These are phyloP conservation scores for Rhinophrynus dorsalis DNA, from an alignment of 2,797 vertebrate species.

Conservation along the genomic window DNA sequence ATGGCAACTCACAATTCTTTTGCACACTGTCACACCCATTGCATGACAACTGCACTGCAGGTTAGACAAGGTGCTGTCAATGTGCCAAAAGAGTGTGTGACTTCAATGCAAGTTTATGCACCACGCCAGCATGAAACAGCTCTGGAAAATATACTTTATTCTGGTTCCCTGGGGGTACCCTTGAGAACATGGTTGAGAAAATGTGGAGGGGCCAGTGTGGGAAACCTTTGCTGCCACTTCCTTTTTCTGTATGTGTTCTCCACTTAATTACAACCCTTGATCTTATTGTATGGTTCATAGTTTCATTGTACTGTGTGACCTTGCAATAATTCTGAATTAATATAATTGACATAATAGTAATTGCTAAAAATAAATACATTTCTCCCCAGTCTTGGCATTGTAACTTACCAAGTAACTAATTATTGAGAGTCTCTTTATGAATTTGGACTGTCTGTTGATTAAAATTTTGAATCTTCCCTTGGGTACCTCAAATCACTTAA, in stretches of 20 bases:
- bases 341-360: no score
- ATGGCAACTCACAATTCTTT: constrained; percentile 22
- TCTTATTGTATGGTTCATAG: constrained; percentile 6
- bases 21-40: constrained; percentile 24
- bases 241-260: constrained; percentile 1
- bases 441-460: no score
- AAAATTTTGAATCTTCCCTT: no score
- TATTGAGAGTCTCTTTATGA: no score
- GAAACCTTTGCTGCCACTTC: constrained; percentile 32
- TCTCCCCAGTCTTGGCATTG: no score
- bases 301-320: constrained; percentile 16
- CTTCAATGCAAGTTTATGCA: neutral
- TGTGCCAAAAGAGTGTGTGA: constrained; percentile 37
- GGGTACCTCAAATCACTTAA: no score
- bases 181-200: constrained; percentile 22
- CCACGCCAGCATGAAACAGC: constrained; percentile 26
- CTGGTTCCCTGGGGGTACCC: constrained; percentile 2
- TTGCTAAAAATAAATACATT: no score
- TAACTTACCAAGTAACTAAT: no score
- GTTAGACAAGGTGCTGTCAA: constrained; percentile 27
- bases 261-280: neutral
- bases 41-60: constrained; percentile 35
- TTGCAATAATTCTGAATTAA: constrained; percentile 4
- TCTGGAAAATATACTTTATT: constrained; percentile 23
- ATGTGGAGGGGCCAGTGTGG: constrained; percentile 17